These are phyloP conservation scores for Pelobates fuscus DNA, from an alignment of 2,113 vertebrate species.

Conservation along the genomic window DNA sequence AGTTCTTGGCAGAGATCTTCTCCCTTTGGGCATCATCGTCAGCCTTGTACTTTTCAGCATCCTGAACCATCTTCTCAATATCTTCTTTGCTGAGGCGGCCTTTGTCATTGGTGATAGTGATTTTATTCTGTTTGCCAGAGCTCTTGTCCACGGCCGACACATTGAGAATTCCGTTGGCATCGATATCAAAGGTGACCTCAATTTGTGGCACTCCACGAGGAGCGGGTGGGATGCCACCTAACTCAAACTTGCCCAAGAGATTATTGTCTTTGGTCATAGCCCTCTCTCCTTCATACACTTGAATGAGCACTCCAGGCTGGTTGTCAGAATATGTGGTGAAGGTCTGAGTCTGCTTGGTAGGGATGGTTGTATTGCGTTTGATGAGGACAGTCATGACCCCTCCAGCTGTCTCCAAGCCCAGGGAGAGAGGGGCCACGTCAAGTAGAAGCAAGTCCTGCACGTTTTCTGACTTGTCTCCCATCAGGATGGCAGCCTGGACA, in stretches of 20 bases:
- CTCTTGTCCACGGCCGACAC: slow-evolving; percentile 80
- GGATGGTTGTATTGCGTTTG: slow-evolving; percentile 78
- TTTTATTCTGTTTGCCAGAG: slow-evolving; percentile 85
- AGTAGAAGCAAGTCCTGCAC: slow-evolving; percentile 48
- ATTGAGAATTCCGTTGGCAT: slow-evolving; percentile 72
- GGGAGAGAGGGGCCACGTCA: slow-evolving; percentile 75
- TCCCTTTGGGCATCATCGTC: slow-evolving; percentile 47
- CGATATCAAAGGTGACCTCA: slow-evolving; percentile 67
- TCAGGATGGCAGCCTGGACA: slow-evolving; percentile 52
- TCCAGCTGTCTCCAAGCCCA: slow-evolving; percentile 76
- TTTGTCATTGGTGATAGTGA: slow-evolving; percentile 83
- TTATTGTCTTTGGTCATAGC: slow-evolving; percentile 81
- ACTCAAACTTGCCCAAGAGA: slow-evolving; percentile 77
- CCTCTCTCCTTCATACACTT: slow-evolving; percentile 76
- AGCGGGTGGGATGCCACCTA: slow-evolving; percentile 78
- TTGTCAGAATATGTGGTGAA: slow-evolving; percentile 79
- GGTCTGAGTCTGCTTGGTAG: slow-evolving; percentile 79
- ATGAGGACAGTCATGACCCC: slow-evolving; percentile 78
- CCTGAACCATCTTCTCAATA: slow-evolving; percentile 50
- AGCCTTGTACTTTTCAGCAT: slow-evolving; percentile 46
- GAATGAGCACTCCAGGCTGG: slow-evolving; percentile 75
- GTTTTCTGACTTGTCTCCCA: slow-evolving; percentile 49
- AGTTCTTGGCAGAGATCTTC: slow-evolving; percentile 49
- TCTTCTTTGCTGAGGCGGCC: slow-evolving; percentile 50
- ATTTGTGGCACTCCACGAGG: slow-evolving; percentile 76